phyloP scores from a whole-genome alignment of 2,113 vertebrate species.

The Alligator sinensis region DNA sequence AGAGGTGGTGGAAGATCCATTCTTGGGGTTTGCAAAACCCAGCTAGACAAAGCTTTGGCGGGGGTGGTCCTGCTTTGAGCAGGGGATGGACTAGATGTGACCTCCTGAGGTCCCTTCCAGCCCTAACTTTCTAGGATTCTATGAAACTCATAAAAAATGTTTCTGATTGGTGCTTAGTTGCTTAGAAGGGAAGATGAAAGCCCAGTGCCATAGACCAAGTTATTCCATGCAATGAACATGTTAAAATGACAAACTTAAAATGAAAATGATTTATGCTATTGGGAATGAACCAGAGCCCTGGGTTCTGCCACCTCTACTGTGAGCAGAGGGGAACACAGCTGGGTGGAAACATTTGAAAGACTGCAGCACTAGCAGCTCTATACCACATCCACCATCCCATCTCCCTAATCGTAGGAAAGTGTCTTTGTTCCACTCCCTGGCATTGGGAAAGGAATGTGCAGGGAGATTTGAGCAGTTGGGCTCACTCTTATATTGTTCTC shows the following conservation, averaged over 20 bases:
- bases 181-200: neutral
- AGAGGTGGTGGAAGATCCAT: too few relatives aligned
- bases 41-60: too few relatives aligned
- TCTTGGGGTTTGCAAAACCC: too few relatives aligned
- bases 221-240: neutral
- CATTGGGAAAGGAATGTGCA: neutral
- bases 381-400: neutral
- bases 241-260: neutral
- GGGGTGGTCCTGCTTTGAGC: too few relatives aligned
- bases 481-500: neutral
- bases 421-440: fast-evolving
- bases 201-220: neutral
- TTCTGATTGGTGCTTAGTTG: neutral
- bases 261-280: neutral
- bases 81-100: too few relatives aligned
- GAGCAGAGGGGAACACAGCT: neutral
- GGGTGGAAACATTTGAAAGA: too few relatives aligned
- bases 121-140: neutral
- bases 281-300: neutral
- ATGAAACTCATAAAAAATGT: neutral
- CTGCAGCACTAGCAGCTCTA: neutral
- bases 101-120: too few relatives aligned
- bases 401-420: fast-evolving
- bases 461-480: neutral
- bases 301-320: neutral